Base-by-base conservation (phyloP, 2,113 vertebrate genomes). In the Podarcis raffonei region DNA sequence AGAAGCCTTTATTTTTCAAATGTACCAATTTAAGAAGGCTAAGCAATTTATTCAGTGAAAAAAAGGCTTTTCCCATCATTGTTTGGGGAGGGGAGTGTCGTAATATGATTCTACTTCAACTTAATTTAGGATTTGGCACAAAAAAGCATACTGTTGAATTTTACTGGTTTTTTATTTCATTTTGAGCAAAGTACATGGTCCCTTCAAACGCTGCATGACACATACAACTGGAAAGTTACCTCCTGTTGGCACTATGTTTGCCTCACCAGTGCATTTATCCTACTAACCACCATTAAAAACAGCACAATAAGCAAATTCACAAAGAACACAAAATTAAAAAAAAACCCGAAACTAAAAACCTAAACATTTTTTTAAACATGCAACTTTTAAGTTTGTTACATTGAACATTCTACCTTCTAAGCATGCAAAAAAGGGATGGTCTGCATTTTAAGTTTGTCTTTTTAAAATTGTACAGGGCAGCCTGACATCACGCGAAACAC, bases 341-440 rank as follows among this genome's bases (percentile, higher is more conserved):
- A 97, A 94, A 97, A 95, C 48, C 95, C n/a, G 11, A 72, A 72
- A 74, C 76, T 85, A 97, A 97, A 95, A 98, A 97, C 95, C 94
- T 97, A 97, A 96, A 94, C 96, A 94, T 95, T 94, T 87, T 42
- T 76, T 79, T 93, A 90, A 96, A 98, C 98, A 98, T 98, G 98
- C 97, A 98, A 96, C 96, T 97, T 97, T 96, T 77, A 88, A 96
- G 96, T 96, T 96, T 96, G 96, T 98, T 97, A 98, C 97, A 98
- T 69, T 96, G 96, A 97, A 97, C 96, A 94, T 96, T 97, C 97
- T 98, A 97, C 95, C 90, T 91, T 96, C 96, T 97, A 97, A 95
- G 97, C 98, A 98, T 98, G 98, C 98, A 98, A 97, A 98, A 97
- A 97, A 97, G 95, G 85, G 97, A 97, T 97, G 96, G 96, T 97